Base-by-base conservation (phyloP, 1,140 invertebrate genomes). In the Magallana ariakensis region DNA sequence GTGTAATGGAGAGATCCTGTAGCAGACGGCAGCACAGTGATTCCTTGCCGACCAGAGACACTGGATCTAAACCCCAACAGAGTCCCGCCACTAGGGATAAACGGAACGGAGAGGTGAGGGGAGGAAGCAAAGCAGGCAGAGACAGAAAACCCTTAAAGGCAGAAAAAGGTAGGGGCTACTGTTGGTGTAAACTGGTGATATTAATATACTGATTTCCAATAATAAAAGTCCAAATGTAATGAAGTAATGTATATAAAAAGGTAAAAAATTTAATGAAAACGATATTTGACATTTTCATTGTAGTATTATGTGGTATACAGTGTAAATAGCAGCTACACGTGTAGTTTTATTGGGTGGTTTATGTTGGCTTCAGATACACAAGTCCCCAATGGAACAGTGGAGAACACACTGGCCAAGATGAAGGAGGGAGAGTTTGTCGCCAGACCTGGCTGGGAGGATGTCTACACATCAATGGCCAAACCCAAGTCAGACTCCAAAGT, bases 381-480 rank as follows among this genome's bases (percentile, higher is more conserved):
- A 15, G 46, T 54, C 10, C 4, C 80, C 19, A 54, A 60, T 81
- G 33, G 60, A 62, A 62, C 83, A 26, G 86, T 92, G 60, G 91
- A 90, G 16, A 85, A 88, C 62, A 91, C 92, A 26, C 62, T 93
- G 58, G 89, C 92, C 11, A 89, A 86, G 55, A 88, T 93, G 15
- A 87, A 85, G 80, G 60, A 86, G 46, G 93, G 93, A 15, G 90
- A 91, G 10, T 89, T 90, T 60, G 87, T 92, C 9, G 87, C 91
- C 15, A 70, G 93, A 26, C 93, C 93, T 55, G 85, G 90, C 60
- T 93, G 93, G 93, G 93, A 93, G 85, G 90, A 93, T 88, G 60
- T 91, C 9, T 91, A 92, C 86, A 93, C 93, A 7, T 92, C 93
- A 1, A 86, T 93, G 85, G 91, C 90, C 22, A 90, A 90, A 87